phyloP scores from a whole-genome alignment of 2,797 vertebrate genomes.

The Ibycter americanus region DNA sequence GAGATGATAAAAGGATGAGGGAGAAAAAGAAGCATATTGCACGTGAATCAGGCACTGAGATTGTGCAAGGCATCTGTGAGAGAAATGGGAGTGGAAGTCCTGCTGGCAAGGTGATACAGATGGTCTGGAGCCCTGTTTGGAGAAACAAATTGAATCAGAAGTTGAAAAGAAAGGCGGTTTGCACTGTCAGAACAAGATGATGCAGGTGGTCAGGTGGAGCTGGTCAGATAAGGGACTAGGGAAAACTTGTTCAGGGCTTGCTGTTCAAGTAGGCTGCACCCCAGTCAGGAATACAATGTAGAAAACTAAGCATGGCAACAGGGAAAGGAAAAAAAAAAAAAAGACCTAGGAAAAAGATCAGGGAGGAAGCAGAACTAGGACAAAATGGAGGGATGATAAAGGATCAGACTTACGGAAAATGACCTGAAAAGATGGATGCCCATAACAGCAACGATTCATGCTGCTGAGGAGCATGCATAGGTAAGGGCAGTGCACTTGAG shows the following conservation, averaged over 20 bases:
- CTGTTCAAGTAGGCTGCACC: background rate
- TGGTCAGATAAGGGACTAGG: background rate
- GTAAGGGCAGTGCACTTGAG: background rate
- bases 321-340: background rate
- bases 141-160: background rate
- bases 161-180: background rate
- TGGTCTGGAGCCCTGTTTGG: background rate
- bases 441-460: background rate
- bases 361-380: background rate
- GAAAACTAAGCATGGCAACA: background rate
- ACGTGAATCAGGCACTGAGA: background rate
- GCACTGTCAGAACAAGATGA: background rate
- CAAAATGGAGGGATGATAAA: background rate
- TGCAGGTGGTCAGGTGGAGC: background rate
- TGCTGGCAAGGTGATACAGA: background rate
- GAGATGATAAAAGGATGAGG: background rate
- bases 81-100: background rate
- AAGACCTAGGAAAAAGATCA: background rate
- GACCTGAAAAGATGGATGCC: background rate
- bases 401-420: background rate
- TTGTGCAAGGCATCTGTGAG: background rate
- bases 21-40: background rate
- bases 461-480: background rate
- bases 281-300: background rate
- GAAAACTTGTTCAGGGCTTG: background rate